Evolutionary conservation across 2,113 vertebrate genomes (phyloP).

Genomic region (Phoenicopterus ruber): DNA sequence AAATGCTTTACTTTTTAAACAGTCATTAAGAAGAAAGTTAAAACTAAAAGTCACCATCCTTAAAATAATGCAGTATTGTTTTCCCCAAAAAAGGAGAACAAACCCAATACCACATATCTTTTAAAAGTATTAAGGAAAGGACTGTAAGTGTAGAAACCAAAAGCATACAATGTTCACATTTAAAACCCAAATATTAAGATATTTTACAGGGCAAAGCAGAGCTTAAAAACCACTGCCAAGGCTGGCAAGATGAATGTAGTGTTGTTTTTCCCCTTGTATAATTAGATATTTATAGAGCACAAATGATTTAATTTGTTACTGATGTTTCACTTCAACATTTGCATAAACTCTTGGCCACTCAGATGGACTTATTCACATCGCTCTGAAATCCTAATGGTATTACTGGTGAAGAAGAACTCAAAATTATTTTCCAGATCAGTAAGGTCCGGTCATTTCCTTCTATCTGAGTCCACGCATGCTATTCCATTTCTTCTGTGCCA

Average conservation of each 20-base stretch:
- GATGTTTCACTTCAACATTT: conserved; percentile 66
- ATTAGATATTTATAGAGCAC: conserved; percentile 70
- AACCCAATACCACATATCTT: neutral
- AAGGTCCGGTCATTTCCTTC: conserved; percentile 13
- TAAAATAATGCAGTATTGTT: neutral
- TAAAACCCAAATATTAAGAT: conserved; percentile 22
- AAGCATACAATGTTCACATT: neutral
- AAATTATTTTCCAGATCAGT: conserved; percentile 55
- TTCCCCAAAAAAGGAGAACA: neutral
- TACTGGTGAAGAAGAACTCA: neutral
- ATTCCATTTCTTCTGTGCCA: neutral
- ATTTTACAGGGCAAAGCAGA: conserved; percentile 42
- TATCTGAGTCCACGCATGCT: neutral
- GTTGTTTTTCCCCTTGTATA: conserved; percentile 41
- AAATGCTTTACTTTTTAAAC: conserved; percentile 14
- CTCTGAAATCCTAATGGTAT: conserved; percentile 19
- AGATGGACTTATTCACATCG: conserved; percentile 43
- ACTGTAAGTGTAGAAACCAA: neutral
- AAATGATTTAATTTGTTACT: conserved; percentile 70
- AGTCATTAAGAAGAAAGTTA: conserved; percentile 4
- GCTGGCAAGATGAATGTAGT: conserved; percentile 44
- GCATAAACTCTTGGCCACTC: conserved; percentile 67
- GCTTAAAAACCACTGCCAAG: conserved; percentile 42
- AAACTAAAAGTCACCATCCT: conserved; percentile 17
- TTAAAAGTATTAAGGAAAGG: neutral